These are phyloP conservation scores for Molanna angustata DNA, from an alignment of 2,888 invertebrate genomes.

Conservation along the genomic window DNA sequence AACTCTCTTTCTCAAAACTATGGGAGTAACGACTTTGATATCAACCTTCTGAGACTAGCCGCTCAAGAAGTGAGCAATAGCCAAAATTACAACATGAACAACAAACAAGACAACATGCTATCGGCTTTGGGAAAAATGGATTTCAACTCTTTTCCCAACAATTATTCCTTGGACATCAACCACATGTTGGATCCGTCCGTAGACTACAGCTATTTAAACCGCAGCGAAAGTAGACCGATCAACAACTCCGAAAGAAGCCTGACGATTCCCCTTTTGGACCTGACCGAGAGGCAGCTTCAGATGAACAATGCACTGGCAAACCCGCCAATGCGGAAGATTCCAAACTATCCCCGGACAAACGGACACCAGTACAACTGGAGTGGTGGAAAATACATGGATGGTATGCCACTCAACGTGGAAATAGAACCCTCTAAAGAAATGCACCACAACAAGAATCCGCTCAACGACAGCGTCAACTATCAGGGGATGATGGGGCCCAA, in stretches of 20 bases:
- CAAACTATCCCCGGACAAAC: background rate
- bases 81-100: constrained; percentile 44
- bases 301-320: constrained; percentile 4
- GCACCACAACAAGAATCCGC: constrained; percentile 15
- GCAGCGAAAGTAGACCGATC: constrained; percentile 6
- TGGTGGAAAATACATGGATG: constrained; percentile 11
- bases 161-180: background rate
- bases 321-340: too few species aligned
- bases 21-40: constrained; percentile 36
- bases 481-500: too few species aligned
- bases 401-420: constrained; percentile 22
- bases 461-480: background rate
- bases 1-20: constrained; percentile 42
- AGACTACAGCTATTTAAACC: background rate
- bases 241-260: constrained; percentile 17
- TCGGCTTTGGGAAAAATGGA: background rate
- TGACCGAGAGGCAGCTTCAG: constrained; percentile 15
- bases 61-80: constrained; percentile 49
- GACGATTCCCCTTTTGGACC: constrained; percentile 23
- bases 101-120: constrained; percentile 35
- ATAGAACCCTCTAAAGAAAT: constrained; percentile 23
- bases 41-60: constrained; percentile 50
- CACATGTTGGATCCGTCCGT: constrained; percentile 4
- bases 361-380: constrained; percentile 21
- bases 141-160: constrained; percentile 4